Base-by-base conservation (phyloP, 2,888 invertebrate genomes). In the Drosophila putrida region DNA sequence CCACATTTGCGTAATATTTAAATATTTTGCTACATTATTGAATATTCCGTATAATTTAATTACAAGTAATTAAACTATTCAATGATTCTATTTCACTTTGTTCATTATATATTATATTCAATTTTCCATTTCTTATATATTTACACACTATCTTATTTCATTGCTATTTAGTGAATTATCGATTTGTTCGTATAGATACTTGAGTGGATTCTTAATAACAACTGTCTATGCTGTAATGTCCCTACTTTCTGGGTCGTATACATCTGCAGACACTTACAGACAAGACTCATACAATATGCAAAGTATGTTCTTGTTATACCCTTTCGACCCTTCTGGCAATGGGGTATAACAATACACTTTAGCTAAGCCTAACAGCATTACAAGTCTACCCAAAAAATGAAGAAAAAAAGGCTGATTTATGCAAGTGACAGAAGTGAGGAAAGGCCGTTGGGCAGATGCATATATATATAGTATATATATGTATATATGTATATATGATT, bases 331-430 rank as follows among this genome's bases (percentile, higher is more conserved):
- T 44, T 50, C 33, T 55, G 75, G 47, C 60, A 46, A 28, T 59
- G 64, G 41, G 38, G 20, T 51, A 61, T 66, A 77, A 50, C 79
- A 72, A 74, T 70, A 69, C 76, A 74, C 62, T 78, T 76, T 73
- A 38, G 63, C 64, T 66, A 68, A 67, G 70, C 71, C 69, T 53
- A 66, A 78, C 59, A 70, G 64, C 53, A 64, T 58, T 72, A 75
- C 49, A 64, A 57, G 50, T 11, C 47, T 9, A 28, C 57, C 15
- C 20, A 28, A 28, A 28, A 8, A 28, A 5, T 4, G 28, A 28
- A 13, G 36, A 47, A 39, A 44, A 39, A 58, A 41, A 36, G 50
- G 20, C 33, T 68, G 62, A 66, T 73, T 66, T 72, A 72, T 72
- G 51, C 55, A 53, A 66, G 50, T 51, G 36, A 20, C 49, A 43